phyloP scores from a whole-genome alignment of 2,113 vertebrate species.

The Malurus cyaneus region DNA sequence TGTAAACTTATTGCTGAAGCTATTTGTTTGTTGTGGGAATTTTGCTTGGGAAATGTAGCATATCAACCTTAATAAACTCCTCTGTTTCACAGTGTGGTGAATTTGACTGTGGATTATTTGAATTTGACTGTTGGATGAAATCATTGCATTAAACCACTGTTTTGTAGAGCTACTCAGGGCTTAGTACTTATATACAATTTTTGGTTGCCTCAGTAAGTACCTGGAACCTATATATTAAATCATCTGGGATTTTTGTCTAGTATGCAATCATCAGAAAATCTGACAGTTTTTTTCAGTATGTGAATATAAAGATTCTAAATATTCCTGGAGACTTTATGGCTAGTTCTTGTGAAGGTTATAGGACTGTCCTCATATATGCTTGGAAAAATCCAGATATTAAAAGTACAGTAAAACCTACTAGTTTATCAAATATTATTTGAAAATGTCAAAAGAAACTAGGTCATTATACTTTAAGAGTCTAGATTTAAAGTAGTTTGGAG shows the following conservation, averaged over 20 bases:
- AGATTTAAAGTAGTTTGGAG: not conserved
- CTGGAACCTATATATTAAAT: not conserved
- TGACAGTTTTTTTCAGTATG: not conserved
- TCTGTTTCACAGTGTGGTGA: not conserved
- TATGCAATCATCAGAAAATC: not conserved
- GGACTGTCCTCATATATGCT: not conserved
- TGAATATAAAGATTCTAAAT: not conserved
- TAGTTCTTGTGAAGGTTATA: not conserved
- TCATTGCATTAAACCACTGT: conserved; percentile 20
- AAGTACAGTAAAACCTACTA: not conserved
- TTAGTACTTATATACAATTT: not conserved
- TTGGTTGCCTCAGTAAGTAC: not conserved
- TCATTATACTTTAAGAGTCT: not conserved
- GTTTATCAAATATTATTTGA: not conserved
- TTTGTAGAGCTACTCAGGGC: not conserved
- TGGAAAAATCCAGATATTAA: not conserved
- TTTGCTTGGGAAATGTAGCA: not conserved
- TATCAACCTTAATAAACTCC: conserved; percentile 17
- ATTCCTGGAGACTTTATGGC: not conserved
- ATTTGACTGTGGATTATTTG: not conserved
- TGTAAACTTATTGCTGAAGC: not conserved
- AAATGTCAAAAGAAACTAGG: not conserved
- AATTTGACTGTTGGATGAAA: not conserved
- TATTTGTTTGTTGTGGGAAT: conserved; percentile 8
- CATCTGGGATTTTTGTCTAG: not conserved